A percentile compares a stretch with the other conserved stretches of the same genome.
Conservation (phyloP, 2,888 invertebrate species). For the Eupithecia exiguata region DNA sequence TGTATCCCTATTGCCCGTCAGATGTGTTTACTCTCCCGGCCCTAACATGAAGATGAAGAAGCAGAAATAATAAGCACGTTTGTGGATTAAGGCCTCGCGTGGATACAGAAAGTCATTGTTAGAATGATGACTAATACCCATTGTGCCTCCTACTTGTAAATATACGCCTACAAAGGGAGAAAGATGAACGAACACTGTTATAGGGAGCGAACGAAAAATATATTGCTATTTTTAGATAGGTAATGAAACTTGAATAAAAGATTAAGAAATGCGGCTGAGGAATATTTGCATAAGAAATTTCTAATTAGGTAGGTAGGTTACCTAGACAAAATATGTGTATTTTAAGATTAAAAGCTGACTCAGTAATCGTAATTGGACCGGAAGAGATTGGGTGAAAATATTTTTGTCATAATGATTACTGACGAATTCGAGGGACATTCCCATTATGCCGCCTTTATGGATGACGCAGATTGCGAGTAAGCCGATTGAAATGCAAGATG, state of each 20-base stretch:
- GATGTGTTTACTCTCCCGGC: conserved; percentile 46
- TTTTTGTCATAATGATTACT: neutral
- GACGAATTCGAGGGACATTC: neutral
- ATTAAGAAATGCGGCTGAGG: too few species aligned
- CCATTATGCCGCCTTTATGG: neutral
- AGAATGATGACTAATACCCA: conserved; percentile 47
- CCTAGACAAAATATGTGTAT: too few species aligned
- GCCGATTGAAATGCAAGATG: neutral
- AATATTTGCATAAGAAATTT: too few species aligned
- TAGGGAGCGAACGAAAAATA: conserved; percentile 27
- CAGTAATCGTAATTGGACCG: neutral
- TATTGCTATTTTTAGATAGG: neutral
- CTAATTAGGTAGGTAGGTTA: too few species aligned
- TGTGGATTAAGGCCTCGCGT: conserved; percentile 39
- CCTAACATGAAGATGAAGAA: conserved; percentile 35
- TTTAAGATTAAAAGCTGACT: too few species aligned
- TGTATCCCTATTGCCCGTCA: conserved; percentile 36
- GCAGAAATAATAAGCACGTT: conserved; percentile 46
- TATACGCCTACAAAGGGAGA: conserved; percentile 28
- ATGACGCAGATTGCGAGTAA: neutral
- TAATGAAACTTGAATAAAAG: neutral
- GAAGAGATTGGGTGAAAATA: neutral
- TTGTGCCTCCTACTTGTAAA: conserved; percentile 35
- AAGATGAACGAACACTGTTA: conserved; percentile 18
- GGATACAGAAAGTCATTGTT: conserved; percentile 37